A percentile compares a stretch with the other conserved stretches of the same genome.
Evolutionary conservation across 2,797 vertebrate species (phyloP).

Genomic region (Babyrousa celebensis): DNA sequence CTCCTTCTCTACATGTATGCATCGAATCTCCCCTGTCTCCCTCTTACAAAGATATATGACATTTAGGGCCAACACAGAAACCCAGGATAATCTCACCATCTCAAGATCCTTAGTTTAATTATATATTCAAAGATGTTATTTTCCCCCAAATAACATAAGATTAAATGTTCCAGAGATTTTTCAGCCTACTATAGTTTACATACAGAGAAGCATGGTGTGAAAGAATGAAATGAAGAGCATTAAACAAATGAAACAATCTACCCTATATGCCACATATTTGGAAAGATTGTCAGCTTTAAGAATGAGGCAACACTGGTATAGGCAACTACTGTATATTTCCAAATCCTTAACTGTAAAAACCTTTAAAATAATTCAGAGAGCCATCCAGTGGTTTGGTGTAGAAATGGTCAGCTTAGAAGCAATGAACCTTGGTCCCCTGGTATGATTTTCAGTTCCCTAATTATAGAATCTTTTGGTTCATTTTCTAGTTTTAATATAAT

Average conservation of each 20-base stretch:
- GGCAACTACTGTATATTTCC: neutral
- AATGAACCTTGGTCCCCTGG: neutral
- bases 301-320: neutral
- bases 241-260: neutral
- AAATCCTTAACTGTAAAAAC: neutral
- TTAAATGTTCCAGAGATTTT: neutral
- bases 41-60: neutral
- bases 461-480: neutral
- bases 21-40: neutral
- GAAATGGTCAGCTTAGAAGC: neutral
- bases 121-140: neutral
- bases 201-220: neutral
- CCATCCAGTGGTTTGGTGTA: neutral
- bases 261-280: neutral
- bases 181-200: neutral
- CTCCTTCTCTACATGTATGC: neutral
- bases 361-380: neutral
- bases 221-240: neutral
- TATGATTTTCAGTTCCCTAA: neutral
- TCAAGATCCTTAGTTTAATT: neutral
- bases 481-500: constrained; percentile 18
- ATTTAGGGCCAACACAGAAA: neutral
- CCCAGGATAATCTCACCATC: neutral
- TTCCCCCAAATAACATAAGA: neutral
- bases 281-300: neutral